Evolutionary conservation across 2,888 invertebrate species (phyloP), one percentile per base, ranked within the genome.

Genomic region (Poecilobothrus nobilitatus): DNA sequence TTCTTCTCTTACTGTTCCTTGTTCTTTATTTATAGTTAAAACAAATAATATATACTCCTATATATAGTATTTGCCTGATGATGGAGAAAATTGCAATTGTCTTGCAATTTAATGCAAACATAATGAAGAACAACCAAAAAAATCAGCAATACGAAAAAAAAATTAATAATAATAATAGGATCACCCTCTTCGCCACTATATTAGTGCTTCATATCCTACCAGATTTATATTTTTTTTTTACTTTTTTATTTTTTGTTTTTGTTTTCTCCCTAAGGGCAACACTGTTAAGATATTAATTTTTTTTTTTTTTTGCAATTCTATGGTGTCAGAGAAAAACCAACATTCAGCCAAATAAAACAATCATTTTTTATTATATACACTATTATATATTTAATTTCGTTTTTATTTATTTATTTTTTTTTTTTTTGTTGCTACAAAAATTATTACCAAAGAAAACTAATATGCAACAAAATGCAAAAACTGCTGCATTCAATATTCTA

Each of bases 141-240:
- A 27, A 27, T 27, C 27, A 27, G 5, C 3, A 27, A 2, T 8
- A 37, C 37, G 18, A 53, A 53, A n/a, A 53, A 53, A 53, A 53
- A 53, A n/a, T 27, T 18, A 53, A 53, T 12, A 53, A 53, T 18
- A 18, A 12, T 53, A 53, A 53, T 53, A 53, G 15, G 53, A 53
- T 53, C 53, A n/a, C 53, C 53, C 53, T 53, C 53, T 53, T 53
- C 53, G 53, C 53, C 53, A 53, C 53, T 53, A 53, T 53, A 53
- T 53, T 53, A 37, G 37, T 8, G 37, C 18, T 18, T n/a, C 18
- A 18, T 53, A 53, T 53, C 53, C 53, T 53, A 53, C 53, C 53
- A 53, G 53, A 53, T 18, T 18, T 41, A 5, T 41, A 5, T 1
- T 41, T 41, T 8, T 41, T 41, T 3, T 41, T 41, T 41, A n/a